Percentiles rank a stretch among this genome's conserved stretches.
phyloP scores from a whole-genome alignment of 2,797 vertebrate genomes.

The Lepus oiostolus region DNA sequence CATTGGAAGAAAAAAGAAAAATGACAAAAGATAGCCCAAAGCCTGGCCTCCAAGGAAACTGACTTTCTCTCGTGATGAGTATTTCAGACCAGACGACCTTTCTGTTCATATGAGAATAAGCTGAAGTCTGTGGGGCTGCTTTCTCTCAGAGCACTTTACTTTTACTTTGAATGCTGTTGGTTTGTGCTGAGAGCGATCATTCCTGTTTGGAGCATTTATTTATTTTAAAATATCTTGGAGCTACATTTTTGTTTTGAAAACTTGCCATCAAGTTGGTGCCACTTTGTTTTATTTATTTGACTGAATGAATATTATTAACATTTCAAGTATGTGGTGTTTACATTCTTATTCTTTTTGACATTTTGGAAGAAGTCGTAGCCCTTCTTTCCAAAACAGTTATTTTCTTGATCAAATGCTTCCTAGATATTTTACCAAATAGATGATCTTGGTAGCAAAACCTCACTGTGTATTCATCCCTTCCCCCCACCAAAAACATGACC shows the following conservation, averaged over 20 bases:
- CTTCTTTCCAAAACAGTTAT: conserved; percentile 70
- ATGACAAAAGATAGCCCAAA: conserved; percentile 86
- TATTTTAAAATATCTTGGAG: conserved; percentile 79
- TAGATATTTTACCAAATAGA: conserved; percentile 72
- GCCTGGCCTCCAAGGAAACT: conserved; percentile 80
- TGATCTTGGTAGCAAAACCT: conserved; percentile 67
- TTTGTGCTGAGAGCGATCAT: conserved; percentile 71
- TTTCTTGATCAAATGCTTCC: conserved; percentile 67
- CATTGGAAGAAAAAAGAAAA: conserved; percentile 91
- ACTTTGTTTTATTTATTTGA: conserved; percentile 83
- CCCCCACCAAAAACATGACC: background rate
- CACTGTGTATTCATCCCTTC: background rate
- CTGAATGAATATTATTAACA: conserved; percentile 78
- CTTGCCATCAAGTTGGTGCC: conserved; percentile 87
- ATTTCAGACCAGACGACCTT: conserved; percentile 51
- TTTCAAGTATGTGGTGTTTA: conserved; percentile 81
- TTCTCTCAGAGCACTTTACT: conserved; percentile 57
- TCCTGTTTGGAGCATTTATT: conserved; percentile 77
- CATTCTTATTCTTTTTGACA: conserved; percentile 79
- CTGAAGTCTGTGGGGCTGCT: conserved; percentile 51
- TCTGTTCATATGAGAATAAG: conserved; percentile 34
- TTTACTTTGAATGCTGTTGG: conserved; percentile 58
- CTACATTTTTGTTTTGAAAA: conserved; percentile 72
- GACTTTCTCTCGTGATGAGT: conserved; percentile 64
- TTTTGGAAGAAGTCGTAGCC: conserved; percentile 81